These are phyloP conservation scores for Odobenus rosmarus DNA, from an alignment of 2,113 vertebrate genomes.

Conservation along the genomic window DNA sequence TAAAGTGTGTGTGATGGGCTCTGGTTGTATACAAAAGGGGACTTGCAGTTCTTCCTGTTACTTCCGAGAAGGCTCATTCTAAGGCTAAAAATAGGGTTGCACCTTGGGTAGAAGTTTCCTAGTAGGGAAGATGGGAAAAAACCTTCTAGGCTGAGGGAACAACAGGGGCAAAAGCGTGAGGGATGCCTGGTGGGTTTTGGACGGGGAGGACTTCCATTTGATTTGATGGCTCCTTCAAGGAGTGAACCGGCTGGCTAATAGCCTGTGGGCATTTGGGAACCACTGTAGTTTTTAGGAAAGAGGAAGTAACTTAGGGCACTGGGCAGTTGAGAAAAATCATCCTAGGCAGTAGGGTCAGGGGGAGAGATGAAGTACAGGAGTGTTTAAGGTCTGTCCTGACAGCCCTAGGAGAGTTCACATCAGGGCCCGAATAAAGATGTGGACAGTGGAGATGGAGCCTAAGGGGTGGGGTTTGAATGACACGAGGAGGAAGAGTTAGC, in stretches of 20 bases:
- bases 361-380: background rate
- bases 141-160: background rate
- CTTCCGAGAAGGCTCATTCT: slow-evolving; percentile 7
- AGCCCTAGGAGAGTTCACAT: background rate
- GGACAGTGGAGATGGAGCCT: background rate
- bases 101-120: background rate
- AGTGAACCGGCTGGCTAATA: background rate
- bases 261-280: background rate
- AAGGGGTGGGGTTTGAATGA: background rate
- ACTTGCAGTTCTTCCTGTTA: background rate
- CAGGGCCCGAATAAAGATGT: background rate
- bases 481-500: background rate
- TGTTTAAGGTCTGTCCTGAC: background rate
- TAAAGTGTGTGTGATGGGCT: background rate
- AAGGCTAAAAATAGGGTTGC: background rate
- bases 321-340: background rate
- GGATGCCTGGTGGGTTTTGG: background rate
- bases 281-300: background rate
- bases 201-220: background rate
- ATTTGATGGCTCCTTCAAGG: background rate
- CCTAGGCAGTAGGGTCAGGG: background rate
- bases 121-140: background rate
- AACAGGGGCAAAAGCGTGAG: background rate
- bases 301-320: background rate
- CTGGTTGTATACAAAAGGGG: background rate